Evolutionary conservation across 2,888 invertebrate genomes (phyloP), one percentile per base, ranked within the genome.

Genomic region (Himalopsyche anomala): DNA sequence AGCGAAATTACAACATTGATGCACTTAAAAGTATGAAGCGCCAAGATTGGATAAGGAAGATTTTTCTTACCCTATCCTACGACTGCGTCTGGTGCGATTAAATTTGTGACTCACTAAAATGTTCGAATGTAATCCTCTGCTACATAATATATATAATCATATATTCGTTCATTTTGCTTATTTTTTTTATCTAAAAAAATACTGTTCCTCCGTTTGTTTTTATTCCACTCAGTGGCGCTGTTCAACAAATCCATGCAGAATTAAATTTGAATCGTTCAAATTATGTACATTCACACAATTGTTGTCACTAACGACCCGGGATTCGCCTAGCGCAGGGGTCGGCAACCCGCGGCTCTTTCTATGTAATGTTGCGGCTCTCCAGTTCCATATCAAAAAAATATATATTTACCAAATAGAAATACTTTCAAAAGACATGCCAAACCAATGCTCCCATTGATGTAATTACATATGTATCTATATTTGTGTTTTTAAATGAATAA

Each of bases 11-110:
- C 62, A 62, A 62, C 62, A 6, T 62, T 62, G 62, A 62, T 62
- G 62, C 62, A 62, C 56, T 62, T n/a, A 62, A 62, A 62, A 62
- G 28, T 19, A 62, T 62, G 62, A 62, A 62, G 62, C 62, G n/a
- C 28, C 62, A 28, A 62, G 62, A 62, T 62, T 62, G 62, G 62
- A 28, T 62, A 19, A 62, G 15, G 51, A 51, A 62, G 19, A 62
- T 62, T 62, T 62, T 62, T 62, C 28, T 5, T 19, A 19, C 62
- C 19, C 19, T 19, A 19, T 19, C 19, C 19, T n/a, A 28, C 1
- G 9, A 62, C 62, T 62, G 62, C 62, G 6, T 19, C 62, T 19
- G 19, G 8, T 19, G 51, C 51, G 51, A n/a, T 62, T 62, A 19
- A 19, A 62, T 62, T 62, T 62, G 62, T 62, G 19, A 51, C 51